These are phyloP conservation scores for Strigamia crassipes DNA, from an alignment of 2,888 invertebrate species.

Conservation along the genomic window DNA sequence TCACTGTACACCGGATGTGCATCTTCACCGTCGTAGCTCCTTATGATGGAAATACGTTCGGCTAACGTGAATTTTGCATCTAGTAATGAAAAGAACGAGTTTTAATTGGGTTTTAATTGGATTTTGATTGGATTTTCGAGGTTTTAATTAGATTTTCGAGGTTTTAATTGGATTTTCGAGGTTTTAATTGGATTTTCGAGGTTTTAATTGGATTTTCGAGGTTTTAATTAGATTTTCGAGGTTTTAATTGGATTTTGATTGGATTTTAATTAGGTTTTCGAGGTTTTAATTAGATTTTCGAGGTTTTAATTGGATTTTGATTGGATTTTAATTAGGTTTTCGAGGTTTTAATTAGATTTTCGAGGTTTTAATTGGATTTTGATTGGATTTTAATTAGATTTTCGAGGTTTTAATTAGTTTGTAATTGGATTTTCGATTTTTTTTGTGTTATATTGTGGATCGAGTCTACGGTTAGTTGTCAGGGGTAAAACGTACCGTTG, in stretches of 20 bases:
- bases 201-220: neutral
- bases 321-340: neutral
- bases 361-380: neutral
- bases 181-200: neutral
- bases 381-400: neutral
- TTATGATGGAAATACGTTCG: neutral
- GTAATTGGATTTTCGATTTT: neutral
- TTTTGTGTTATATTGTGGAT: neutral
- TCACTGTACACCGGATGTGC: slow-evolving; percentile 56
- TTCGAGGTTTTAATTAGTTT: too few species aligned
- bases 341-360: neutral
- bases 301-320: neutral
- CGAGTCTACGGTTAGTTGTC: neutral
- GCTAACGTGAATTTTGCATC: neutral
- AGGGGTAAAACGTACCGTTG: neutral
- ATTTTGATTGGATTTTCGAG: neutral
- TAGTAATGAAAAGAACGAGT: neutral
- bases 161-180: neutral
- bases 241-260: neutral
- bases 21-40: slow-evolving; percentile 15
- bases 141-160: neutral
- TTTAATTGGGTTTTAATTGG: neutral
- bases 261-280: too few species aligned
- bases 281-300: neutral
- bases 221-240: neutral